Evolutionary conservation across 2,888 invertebrate species (phyloP), one percentile per base, ranked within the genome.

Genomic region (Xestia ashworthii): DNA sequence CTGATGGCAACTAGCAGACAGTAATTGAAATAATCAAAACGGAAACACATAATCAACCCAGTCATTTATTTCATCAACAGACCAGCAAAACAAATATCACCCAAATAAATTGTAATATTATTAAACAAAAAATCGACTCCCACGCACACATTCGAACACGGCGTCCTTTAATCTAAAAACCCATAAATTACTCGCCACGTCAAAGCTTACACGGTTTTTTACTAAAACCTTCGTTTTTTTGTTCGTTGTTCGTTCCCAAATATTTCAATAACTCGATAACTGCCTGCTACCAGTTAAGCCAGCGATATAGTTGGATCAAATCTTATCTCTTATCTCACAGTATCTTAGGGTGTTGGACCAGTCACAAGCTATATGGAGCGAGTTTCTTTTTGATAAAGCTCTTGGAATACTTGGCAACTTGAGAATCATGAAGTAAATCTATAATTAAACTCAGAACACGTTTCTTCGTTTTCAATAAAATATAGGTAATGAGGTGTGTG

Each of bases 261-360:
- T 88, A 88, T 88, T 88, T 88, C 88, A 87, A 88, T 88, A 88
- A 87, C 81, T 87, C 84, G 88, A 87, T 88, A 88, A 87, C 83
- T 80, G 78, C 50, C 62, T 70, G 88, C 88, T 88, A 83, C 88
- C 76, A 87, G 87, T 88, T 81, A 76, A 71, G 58, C 41, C 19
- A 44, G 78, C 74, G 86, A 83, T 82, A 87, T 87, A 81, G 82
- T 80, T 85, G 76, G 76, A 85, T 85, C 83, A 79, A 81, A 87
- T 88, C 87, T 88, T 78, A 88, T 87, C 87, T 88, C 75, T 74
- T 84, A 88, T 88, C 87, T 83, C 25, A 89, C 81, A 91, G 87
- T 85, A 71, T 75, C 62, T 87, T 64, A 87, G 76, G 87, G 0
- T 73, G 53, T 78, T 81, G 5, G 22, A 38, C 66, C 76, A 89